A percentile compares a stretch with the other conserved stretches of the same genome.
These are phyloP conservation scores for Drosophila birchii DNA, from an alignment of 2,888 invertebrate genomes.

Conservation along the genomic window DNA sequence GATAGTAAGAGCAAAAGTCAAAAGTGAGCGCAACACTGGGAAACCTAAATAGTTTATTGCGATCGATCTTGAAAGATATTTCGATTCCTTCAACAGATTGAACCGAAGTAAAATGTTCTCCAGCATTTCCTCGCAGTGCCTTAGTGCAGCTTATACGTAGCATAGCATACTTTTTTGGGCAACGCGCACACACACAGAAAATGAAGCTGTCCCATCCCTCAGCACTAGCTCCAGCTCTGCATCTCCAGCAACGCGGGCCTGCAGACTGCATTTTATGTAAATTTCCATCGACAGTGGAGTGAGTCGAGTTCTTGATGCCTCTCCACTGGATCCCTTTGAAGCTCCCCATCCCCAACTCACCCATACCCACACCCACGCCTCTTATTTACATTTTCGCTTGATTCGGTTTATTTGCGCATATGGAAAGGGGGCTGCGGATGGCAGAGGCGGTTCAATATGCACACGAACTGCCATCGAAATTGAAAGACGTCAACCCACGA, in stretches of 20 bases:
- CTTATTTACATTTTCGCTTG: conserved; percentile 80
- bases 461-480: conserved; percentile 55
- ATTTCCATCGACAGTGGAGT: conserved; percentile 65
- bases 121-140: background rate
- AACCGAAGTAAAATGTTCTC: background rate
- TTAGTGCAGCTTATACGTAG: conserved; percentile 6
- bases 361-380: conserved; percentile 44
- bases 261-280: conserved; percentile 72
- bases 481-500: conserved; percentile 60
- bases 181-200: conserved; percentile 51
- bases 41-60: too few species aligned
- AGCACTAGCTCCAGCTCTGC: background rate
- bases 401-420: conserved; percentile 77
- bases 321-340: conserved; percentile 8
- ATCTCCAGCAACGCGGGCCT: conserved; percentile 23
- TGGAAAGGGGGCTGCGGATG: conserved; percentile 37
- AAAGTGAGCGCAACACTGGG: too few species aligned
- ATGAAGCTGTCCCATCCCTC: conserved; percentile 57
- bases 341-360: background rate
- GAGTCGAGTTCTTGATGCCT: conserved; percentile 42
- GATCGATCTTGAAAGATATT: too few species aligned
- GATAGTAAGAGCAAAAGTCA: too few species aligned
- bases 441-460: conserved; percentile 27
- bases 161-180: conserved; percentile 71
- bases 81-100: too few species aligned